Evolutionary conservation across 1,140 invertebrate genomes (phyloP).

Genomic region (Rhopalosiphum padi): DNA sequence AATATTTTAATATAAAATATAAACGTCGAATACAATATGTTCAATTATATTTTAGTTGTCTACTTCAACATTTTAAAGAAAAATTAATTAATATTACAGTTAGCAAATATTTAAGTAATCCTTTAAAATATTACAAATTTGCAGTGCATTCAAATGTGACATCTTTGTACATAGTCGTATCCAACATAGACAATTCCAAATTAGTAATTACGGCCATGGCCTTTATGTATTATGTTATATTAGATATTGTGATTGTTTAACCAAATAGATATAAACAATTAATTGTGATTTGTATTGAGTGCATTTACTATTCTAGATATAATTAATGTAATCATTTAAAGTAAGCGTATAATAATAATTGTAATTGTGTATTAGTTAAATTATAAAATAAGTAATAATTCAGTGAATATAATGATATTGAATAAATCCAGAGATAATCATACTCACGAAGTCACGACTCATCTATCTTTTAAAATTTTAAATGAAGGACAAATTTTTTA

Average conservation of each 20-base stretch:
- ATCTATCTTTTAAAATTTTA: not conserved
- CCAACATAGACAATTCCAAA: not conserved
- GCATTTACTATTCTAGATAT: not conserved
- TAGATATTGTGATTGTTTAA: not conserved
- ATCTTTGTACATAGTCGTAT: not conserved
- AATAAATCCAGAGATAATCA: not conserved
- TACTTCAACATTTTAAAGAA: not conserved
- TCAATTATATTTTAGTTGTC: not conserved
- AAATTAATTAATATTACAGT: not conserved
- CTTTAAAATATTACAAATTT: not conserved
- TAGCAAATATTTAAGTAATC: not conserved
- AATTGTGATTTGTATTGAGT: not conserved
- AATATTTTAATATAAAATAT: not conserved
- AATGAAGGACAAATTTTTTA: not conserved
- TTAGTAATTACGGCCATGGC: not conserved
- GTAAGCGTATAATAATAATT: not conserved
- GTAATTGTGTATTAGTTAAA: not conserved
- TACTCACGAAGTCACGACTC: not conserved
- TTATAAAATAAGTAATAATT: constrained; percentile 8
- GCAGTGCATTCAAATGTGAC: not conserved
- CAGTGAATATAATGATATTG: not conserved
- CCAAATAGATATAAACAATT: not conserved
- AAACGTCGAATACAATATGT: not conserved
- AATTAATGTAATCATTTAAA: not conserved
- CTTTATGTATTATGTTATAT: not conserved